Percentiles rank a stretch among this genome's conserved stretches.
Evolutionary conservation across 2,113 vertebrate genomes (phyloP).

Genomic region (Asarcornis scutulata): DNA sequence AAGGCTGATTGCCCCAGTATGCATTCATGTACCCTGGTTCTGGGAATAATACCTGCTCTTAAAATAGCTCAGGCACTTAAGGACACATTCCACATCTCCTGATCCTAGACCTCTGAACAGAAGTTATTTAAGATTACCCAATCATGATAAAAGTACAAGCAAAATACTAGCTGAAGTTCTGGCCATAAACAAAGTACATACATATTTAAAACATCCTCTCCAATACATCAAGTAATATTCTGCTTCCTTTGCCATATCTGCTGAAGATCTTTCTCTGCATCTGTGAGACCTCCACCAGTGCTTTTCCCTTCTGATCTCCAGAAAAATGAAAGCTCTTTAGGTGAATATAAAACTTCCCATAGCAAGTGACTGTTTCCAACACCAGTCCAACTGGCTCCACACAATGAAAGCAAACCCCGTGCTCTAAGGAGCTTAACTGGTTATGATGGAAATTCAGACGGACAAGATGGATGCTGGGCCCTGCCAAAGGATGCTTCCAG

Average conservation of each 20-base stretch:
- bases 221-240: accelerated
- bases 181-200: background rate
- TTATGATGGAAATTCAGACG: background rate
- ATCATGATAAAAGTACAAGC: background rate
- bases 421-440: background rate
- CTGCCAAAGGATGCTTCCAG: background rate
- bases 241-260: background rate
- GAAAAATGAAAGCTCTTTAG: background rate
- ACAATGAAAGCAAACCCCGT: background rate
- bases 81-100: constrained; percentile 29
- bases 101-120: background rate
- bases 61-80: constrained; percentile 66
- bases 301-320: background rate
- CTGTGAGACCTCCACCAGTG: background rate
- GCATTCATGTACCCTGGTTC: background rate
- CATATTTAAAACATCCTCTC: background rate
- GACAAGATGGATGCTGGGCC: background rate
- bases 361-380: background rate
- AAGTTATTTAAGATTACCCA: background rate
- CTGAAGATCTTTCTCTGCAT: background rate
- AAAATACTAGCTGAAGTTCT: background rate
- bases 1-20: background rate
- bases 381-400: background rate
- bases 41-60: constrained; percentile 18
- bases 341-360: background rate